Base-by-base conservation (phyloP, 2,797 vertebrate genomes). In the Microctenopoma lineatum region DNA sequence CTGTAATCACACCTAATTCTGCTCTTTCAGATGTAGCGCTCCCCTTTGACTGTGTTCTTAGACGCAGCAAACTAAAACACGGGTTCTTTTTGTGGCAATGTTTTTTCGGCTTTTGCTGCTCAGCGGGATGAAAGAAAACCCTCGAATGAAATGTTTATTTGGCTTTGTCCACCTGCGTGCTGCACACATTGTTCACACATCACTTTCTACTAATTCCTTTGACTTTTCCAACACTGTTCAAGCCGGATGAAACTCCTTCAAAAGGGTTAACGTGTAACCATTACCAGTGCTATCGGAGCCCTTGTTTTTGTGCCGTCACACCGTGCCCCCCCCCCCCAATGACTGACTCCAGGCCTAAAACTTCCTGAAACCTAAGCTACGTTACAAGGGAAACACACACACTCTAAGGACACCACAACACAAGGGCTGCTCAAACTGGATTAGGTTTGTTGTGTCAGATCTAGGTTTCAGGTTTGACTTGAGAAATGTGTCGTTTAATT, bases 401-500 rank as follows among this genome's bases (percentile, higher is more conserved):
- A 90, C 87, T 86, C 82, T 0, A 61, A 90, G 90, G 82, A 90
- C 89, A 89, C 83, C 73, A 72, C 84, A 85, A 87, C 90, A 88
- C 83, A 90, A 66, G 55, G 79, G 75, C 87, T 81, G 84, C 89
- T 93, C 91, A 90, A 87, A 90, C 83, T 63, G 89, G 81, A 93
- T 92, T 93, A 92, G 89, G 86, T 92, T 87, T 90, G 89, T 87
- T 89, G 87, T 92, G 92, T 87, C 84, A 91, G 90, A 93, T 93
- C 92, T 90, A 62, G 89, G 86, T 90, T 91, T 89, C 86, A 88
- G 86, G 87, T 90, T 90, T 92, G 85, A 92, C 87, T 87, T 83
- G 81, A 90, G 92, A 90, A 89, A 91, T 89, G 87, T 83, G 91
- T 93, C 88, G 89, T 93, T 92, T 93, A 92, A 93, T 93, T 94